Evolutionary conservation across 2,113 vertebrate genomes (phyloP).

Genomic region (Ceuthmochares aereus): DNA sequence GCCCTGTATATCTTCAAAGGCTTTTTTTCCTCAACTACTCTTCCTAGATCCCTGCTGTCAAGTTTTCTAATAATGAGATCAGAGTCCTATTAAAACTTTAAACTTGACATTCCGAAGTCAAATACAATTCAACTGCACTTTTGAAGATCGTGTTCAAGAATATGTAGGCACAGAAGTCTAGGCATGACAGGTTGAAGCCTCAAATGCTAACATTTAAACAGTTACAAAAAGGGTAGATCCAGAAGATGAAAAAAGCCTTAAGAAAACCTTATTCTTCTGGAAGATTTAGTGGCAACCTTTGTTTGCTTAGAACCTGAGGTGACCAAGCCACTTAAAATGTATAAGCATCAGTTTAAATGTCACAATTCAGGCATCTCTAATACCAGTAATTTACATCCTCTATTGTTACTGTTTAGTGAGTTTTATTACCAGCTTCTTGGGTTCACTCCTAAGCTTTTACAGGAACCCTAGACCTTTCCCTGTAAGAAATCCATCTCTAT

Average conservation of each 20-base stretch:
- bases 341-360: neutral
- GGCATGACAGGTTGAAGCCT: neutral
- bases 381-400: neutral
- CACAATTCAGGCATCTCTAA: neutral
- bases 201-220: neutral
- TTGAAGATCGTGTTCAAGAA: neutral
- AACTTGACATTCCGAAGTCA: neutral
- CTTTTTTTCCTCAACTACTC: neutral
- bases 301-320: neutral
- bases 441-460: neutral
- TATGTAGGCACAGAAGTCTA: neutral
- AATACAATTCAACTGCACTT: neutral
- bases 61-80: neutral
- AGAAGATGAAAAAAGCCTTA: neutral
- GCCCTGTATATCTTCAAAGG: neutral
- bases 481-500: neutral
- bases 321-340: neutral
- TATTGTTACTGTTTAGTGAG: neutral
- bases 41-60: neutral
- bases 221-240: neutral
- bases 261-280: neutral
- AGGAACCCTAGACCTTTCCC: neutral
- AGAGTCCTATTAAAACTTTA: neutral
- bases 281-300: neutral
- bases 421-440: neutral